Evolutionary conservation across 2,113 vertebrate genomes (phyloP).

Genomic region (Corythaixoides concolor): DNA sequence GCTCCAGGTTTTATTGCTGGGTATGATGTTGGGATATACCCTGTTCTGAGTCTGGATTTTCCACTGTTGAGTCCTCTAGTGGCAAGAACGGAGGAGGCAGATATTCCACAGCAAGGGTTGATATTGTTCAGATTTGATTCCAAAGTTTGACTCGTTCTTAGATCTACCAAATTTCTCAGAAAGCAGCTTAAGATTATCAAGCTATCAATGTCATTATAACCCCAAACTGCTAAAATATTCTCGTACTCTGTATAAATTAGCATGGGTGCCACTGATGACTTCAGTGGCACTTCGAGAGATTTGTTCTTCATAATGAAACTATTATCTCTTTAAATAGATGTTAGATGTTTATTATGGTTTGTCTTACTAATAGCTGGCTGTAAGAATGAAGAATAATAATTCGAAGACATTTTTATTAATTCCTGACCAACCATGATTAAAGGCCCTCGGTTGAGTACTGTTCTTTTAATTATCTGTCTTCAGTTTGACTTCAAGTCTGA

Average conservation of each 20-base stretch:
- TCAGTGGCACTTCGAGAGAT: neutral
- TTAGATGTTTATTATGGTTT: neutral
- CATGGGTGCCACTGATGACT: neutral
- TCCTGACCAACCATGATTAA: neutral
- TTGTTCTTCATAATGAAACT: neutral
- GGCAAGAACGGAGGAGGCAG: neutral
- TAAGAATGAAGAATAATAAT: neutral
- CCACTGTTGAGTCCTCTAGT: neutral
- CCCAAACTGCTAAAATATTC: neutral
- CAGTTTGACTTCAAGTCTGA: neutral
- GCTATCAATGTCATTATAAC: neutral
- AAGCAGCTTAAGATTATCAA: neutral
- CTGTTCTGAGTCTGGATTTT: neutral
- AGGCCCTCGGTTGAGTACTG: neutral
- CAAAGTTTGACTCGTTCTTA: neutral
- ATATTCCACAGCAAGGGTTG: neutral
- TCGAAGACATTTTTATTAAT: neutral
- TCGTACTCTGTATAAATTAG: neutral
- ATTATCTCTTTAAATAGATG: neutral
- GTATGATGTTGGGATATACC: neutral
- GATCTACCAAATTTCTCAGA: neutral
- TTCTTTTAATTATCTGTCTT: neutral
- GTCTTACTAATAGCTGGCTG: neutral
- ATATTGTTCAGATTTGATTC: neutral
- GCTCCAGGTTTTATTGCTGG: neutral